Evolutionary conservation across 2,888 invertebrate species (phyloP).

Genomic region (Bugulina stolonifera): DNA sequence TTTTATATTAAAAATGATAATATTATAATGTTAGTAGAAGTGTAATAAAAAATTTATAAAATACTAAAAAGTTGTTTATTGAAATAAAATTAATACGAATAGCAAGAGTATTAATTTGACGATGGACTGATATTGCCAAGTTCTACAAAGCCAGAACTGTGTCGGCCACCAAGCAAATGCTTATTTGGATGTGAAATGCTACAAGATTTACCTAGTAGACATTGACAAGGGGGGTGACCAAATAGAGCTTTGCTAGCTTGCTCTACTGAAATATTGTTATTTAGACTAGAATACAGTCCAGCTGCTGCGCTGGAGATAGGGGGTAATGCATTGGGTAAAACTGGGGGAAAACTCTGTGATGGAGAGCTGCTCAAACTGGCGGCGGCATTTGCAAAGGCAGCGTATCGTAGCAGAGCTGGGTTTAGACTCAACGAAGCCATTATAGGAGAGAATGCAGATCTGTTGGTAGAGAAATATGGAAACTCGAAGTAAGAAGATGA

Average conservation of each 20-base stretch:
- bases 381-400: constrained; percentile 2
- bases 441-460: constrained; percentile 6
- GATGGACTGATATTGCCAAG: constrained; percentile 11
- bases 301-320: constrained; percentile 8
- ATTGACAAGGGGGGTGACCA: constrained; percentile 7
- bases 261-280: not conserved
- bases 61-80: no score
- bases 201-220: constrained; percentile 14
- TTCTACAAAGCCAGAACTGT: not conserved
- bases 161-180: not conserved
- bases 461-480: not conserved
- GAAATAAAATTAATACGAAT: not conserved
- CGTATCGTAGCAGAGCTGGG: constrained; percentile 14
- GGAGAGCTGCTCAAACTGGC: not conserved
- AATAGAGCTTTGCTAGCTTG: not conserved
- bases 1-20: no score
- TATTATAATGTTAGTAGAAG: no score
- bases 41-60: no score
- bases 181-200: not conserved
- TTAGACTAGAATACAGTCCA: not conserved
- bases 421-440: constrained; percentile 12
- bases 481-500: constrained; percentile 8
- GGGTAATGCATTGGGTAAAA: constrained; percentile 2
- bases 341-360: not conserved
- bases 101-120: not conserved